A percentile compares a stretch with the other conserved stretches of the same genome.
These are phyloP conservation scores for Propithecus coquereli DNA, from an alignment of 2,113 vertebrate species.

Conservation along the genomic window DNA sequence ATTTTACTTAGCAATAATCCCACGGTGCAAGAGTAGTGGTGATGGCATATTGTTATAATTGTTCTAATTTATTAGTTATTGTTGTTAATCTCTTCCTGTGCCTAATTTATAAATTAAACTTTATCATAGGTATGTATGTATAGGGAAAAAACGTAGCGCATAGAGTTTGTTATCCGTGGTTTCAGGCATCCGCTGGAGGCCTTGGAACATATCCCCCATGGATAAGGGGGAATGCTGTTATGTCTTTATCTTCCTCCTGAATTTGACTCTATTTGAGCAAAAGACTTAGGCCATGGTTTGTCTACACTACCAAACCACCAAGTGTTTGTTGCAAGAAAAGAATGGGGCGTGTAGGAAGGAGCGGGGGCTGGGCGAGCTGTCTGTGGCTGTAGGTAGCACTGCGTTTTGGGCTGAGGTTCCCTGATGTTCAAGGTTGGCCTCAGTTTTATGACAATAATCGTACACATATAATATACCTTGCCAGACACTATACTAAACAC, in stretches of 20 bases:
- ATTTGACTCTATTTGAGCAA: not conserved
- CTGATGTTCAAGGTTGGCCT: not conserved
- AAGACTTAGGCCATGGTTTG: not conserved
- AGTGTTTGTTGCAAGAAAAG: not conserved
- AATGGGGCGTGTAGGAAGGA: not conserved
- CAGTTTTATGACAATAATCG: not conserved
- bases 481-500: not conserved
- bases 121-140: not conserved
- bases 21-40: not conserved
- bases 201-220: not conserved
- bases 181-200: not conserved
- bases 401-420: not conserved
- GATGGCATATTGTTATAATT: not conserved
- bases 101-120: not conserved
- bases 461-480: not conserved
- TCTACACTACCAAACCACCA: not conserved
- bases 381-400: not conserved
- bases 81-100: not conserved
- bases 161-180: not conserved
- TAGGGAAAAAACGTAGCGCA: not conserved
- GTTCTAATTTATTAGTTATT: not conserved
- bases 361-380: not conserved
- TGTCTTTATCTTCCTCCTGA: not conserved
- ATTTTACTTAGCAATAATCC: not conserved
- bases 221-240: not conserved